Base-by-base conservation (phyloP, 2,113 vertebrate species). In the Echinops telfairi region DNA sequence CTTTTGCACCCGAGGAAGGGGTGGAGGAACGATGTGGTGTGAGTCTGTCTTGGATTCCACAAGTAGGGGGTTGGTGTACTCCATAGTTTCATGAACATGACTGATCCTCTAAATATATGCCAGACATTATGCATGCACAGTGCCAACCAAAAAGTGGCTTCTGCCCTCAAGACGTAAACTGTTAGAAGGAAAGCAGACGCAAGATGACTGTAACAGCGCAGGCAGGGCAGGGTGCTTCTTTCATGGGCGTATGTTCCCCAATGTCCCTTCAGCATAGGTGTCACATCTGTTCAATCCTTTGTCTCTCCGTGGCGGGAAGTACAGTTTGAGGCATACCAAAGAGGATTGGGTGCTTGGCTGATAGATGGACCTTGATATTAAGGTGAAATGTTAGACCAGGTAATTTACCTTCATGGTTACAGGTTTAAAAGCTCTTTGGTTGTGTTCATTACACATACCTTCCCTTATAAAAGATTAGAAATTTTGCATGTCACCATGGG, bases 121-220 rank as follows among this genome's bases (percentile, higher is more conserved):
- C 38, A 43, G 17, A 31, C 6, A 14, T 2, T 9, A 7, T 7
- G 25, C 6, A 7, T 7, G 25, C 6, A 11, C 2, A n/a, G 29
- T 71, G 64, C 73, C 70, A 73, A 22, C 19, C 0, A 25, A 6
- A 87, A 23, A 0, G 0, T 10, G 27, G 29, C 33, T 80, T 83
- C 68, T 31, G 27, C 20, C 40, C 47, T 81, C 23, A 16, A 1
- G n/a, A 43, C 1, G 2, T 23, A 76, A 31, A 43, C 6, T 16
- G 4, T 38, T 40, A 92, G 25, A 17, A 47, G 40, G 83, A 40
- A 75, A 88, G 70, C 23, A 8, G 76, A 89, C 29, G n/a, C 64
- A 58, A 47, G 8, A 29, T 12, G 43, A 23, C 29, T 27, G 40
- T 36, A 68, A 62, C 36, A 40, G n/a, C 12, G 11, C 8, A 31